Evolutionary conservation across 2,888 invertebrate genomes (phyloP).

Genomic region (Lithophane leautieri): DNA sequence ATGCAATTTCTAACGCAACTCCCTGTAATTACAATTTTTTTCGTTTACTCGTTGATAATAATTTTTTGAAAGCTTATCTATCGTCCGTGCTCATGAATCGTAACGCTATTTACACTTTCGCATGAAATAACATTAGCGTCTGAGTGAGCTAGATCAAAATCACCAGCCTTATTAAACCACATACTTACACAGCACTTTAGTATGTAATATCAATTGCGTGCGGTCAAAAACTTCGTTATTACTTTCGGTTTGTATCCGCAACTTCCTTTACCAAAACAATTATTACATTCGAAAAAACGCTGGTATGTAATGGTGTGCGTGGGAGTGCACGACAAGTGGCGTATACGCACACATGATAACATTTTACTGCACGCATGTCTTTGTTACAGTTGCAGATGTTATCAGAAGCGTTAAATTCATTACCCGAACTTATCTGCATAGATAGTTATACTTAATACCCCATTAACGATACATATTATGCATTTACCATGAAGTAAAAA

Average conservation of each 20-base stretch:
- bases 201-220: conserved; percentile 76
- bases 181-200: conserved; percentile 55
- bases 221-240: conserved; percentile 77
- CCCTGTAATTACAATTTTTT: conserved; percentile 82
- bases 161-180: conserved; percentile 65
- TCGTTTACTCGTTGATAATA: conserved; percentile 82
- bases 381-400: conserved; percentile 77
- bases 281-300: conserved; percentile 76
- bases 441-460: conserved; percentile 66
- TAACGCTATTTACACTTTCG: conserved; percentile 83
- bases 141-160: conserved; percentile 70
- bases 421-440: conserved; percentile 70
- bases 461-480: conserved; percentile 66
- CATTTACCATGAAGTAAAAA: conserved; percentile 60
- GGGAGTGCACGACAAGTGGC: conserved; percentile 75
- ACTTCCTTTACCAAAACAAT: conserved; percentile 85
- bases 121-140: conserved; percentile 75
- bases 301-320: conserved; percentile 75
- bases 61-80: conserved; percentile 88
- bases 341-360: conserved; percentile 65
- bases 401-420: conserved; percentile 74
- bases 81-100: conserved; percentile 84
- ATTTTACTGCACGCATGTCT: conserved; percentile 77
- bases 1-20: conserved; percentile 87
- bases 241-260: conserved; percentile 82